Base-by-base conservation (phyloP, 1,140 invertebrate species). In the Camponotus pennsylvanicus region DNA sequence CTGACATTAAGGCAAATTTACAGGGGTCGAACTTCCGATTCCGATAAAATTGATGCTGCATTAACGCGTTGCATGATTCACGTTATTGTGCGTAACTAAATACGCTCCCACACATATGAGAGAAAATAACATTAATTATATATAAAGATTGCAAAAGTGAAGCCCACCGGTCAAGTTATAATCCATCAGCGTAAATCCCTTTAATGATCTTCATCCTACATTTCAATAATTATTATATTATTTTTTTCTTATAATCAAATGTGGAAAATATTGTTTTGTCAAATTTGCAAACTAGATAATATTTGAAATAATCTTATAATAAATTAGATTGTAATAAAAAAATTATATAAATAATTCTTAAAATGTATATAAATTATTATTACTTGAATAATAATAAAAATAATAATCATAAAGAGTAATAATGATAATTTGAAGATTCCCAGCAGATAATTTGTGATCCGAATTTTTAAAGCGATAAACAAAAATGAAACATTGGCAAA, bases 1-100 rank as follows among this genome's bases (percentile, higher is more conserved):
- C 57, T 76, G 71, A 75, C 40, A 49, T 77, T 84, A 59, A n/a
- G 42, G 45, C 0, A 32, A 52, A 45, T 67, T 77, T 84, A 77
- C 32, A 57, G 45, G 18, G 32, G 71, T 15, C 71, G 67, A 59
- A 75, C 32, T 57, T 67, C 34, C 77, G 45, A 79, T 71, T n/a
- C 21, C 52, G n/a, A 49, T 52, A n/a, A 49, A 18, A n/a, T 84
- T 64, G 8, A 84, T n/a, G 57, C 21, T 67, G 40, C 18, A 77
- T 66, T 32, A 84, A 15, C 11, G 69, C 42, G 37, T 1, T 18
- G 27, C 18, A 37, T 27, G 21, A 63, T 45, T 11, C 21, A 55
- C 42, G 42, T 73, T 59, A 2, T 64, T 49, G 49, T 55, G 21
- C 67, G 40, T 71, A 59, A 80, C 49, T 71, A 80, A 80, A 80